Evolutionary conservation across 2,113 vertebrate genomes (phyloP).

Genomic region (Grallaria varia): DNA sequence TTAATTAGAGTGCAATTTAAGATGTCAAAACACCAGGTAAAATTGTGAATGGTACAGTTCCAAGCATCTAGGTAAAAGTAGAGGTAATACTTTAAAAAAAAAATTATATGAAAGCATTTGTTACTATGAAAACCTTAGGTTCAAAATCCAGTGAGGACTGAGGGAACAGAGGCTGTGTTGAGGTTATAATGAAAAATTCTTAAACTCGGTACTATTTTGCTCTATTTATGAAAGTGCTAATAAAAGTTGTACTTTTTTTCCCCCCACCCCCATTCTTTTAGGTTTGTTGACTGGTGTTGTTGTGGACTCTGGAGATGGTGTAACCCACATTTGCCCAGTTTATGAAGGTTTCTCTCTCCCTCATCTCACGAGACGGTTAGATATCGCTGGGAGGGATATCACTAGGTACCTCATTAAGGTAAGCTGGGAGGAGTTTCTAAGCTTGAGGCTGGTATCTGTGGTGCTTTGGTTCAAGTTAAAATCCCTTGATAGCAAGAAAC

Average conservation of each 20-base stretch:
- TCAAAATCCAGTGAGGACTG: neutral
- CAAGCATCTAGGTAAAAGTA: neutral
- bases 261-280: constrained; percentile 1
- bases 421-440: neutral
- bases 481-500: neutral
- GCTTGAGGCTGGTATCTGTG: neutral
- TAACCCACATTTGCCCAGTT: constrained; percentile 97
- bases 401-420: constrained; percentile 99
- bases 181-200: neutral
- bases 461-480: neutral
- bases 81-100: neutral
- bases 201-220: neutral
- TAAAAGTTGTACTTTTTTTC: neutral
- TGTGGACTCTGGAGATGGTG: constrained; percentile 95
- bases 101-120: neutral
- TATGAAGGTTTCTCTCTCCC: constrained; percentile 98
- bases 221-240: neutral
- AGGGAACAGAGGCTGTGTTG: neutral
- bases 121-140: neutral
- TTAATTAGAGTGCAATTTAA: neutral
- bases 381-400: constrained; percentile 96
- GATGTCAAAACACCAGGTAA: neutral
- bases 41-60: neutral
- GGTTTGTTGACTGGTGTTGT: constrained; percentile 95
- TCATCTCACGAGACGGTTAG: constrained; percentile 92